Base-by-base conservation (phyloP, 2,797 vertebrate species). In the Coreius guichenoti region DNA sequence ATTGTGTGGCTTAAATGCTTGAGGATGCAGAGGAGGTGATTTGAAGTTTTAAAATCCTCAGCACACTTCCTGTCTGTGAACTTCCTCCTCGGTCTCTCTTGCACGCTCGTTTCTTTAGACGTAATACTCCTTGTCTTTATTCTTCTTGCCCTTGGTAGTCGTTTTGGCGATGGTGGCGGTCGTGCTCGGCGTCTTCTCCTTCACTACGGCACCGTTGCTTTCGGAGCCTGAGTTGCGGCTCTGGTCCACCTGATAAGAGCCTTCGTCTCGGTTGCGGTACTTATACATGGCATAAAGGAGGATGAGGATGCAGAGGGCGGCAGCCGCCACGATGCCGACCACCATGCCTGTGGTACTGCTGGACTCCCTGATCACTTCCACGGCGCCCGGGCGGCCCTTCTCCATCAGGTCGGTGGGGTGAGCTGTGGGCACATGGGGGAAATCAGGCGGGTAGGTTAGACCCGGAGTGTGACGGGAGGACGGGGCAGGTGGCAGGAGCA, bases 101-200 rank as follows among this genome's bases (percentile, higher is more conserved):
- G 56, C 56, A 11, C 23, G 14, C 63, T 31, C 7, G 3, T 31
- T 65, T 29, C 1, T 16, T 97, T 96, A 99, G 91, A 99, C 98
- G 75, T 98, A 99, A 90, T 99, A 98, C 90, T 98, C 98, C 91
- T 98, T 98, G 95, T 99, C 98, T 91, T 99, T 99, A 94, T 98
- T 98, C 94, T 98, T 98, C 95, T 98, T 97, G 91, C 96, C 96
- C 91, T 98, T 99, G 92, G 95, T 94, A 90, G 95, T 94, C 87
- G 96, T 95, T 92, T 98, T 98, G 88, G 96, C 94, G 85, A 96
- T 92, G 5, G 94, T 91, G 81, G 92, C 91, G 11, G 94, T 93
- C 1, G 93, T 91, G 88, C 94, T 94, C 70, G 94, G 89, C 45
- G 93, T 95, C 93, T 98, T 98, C 94, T 98, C 97, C 76, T 99